phyloP scores from a whole-genome alignment of 1,140 invertebrate species.

The Pogonus chalceus region DNA sequence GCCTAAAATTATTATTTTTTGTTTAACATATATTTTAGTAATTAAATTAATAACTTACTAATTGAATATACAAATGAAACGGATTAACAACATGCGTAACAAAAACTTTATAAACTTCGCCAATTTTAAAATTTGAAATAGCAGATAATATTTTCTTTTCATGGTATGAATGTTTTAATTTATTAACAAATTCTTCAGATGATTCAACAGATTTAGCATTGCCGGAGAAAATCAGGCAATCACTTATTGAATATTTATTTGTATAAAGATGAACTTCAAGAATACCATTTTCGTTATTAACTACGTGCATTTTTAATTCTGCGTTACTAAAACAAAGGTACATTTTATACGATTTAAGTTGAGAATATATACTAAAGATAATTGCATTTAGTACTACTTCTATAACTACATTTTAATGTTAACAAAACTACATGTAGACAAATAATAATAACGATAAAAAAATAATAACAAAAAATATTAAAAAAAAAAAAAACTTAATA shows the following conservation, averaged over 20 bases:
- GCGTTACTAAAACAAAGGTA: neutral
- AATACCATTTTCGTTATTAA: neutral
- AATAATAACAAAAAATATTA: too few species aligned
- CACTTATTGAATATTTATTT: neutral
- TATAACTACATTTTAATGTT: too few species aligned
- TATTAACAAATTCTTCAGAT: neutral
- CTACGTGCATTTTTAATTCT: neutral
- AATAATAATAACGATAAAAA: too few species aligned
- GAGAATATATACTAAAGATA: too few species aligned
- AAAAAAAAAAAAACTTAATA: too few species aligned
- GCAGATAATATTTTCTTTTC: neutral
- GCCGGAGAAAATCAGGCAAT: neutral
- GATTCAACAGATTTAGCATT: neutral
- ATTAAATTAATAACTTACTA: neutral
- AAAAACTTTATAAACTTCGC: neutral
- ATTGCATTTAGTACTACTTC: too few species aligned
- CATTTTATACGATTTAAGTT: too few species aligned
- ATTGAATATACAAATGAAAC: neutral
- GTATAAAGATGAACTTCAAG: neutral
- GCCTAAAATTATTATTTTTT: neutral
- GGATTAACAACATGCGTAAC: neutral
- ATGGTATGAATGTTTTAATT: too few species aligned
- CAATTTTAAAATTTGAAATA: neutral
- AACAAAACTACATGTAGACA: too few species aligned
- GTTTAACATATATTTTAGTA: neutral